phyloP scores from a whole-genome alignment of 2,113 vertebrate species.

The Dipodomys spectabilis region DNA sequence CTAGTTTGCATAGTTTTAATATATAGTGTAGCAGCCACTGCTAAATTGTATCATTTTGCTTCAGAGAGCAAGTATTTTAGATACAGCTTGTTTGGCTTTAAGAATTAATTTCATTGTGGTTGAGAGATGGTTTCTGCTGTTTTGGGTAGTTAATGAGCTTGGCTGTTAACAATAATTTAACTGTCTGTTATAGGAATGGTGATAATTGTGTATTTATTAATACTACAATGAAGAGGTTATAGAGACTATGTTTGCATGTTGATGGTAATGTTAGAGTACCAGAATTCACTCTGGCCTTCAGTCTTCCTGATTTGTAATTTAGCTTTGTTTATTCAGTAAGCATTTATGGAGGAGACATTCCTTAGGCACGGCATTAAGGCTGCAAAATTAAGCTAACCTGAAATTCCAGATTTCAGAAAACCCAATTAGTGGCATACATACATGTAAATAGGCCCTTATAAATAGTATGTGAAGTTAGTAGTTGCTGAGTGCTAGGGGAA shows the following conservation, averaged over 20 bases:
- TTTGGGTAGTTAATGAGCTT: slow-evolving; percentile 6
- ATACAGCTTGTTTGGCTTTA: slow-evolving; percentile 34
- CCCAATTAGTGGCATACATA: slow-evolving; percentile 1
- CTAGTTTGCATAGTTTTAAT: background rate
- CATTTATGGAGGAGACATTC: slow-evolving; percentile 5
- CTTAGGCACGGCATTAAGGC: background rate
- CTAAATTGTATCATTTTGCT: slow-evolving; percentile 64
- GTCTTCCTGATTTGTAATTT: background rate
- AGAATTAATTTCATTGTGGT: slow-evolving; percentile 26
- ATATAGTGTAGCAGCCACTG: slow-evolving; percentile 56
- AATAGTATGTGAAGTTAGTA: background rate
- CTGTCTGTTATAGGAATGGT: background rate
- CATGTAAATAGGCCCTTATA: background rate
- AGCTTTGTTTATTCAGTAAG: slow-evolving; percentile 20
- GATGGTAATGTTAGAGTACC: background rate
- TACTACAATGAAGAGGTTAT: background rate
- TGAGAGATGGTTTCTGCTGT: slow-evolving; percentile 1
- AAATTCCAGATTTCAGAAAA: slow-evolving; percentile 44
- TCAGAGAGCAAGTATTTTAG: slow-evolving; percentile 17
- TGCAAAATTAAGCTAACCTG: slow-evolving; percentile 32
- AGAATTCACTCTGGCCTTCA: slow-evolving; percentile 30
- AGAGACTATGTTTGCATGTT: background rate
- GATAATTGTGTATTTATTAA: slow-evolving; percentile 46
- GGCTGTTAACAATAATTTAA: background rate
- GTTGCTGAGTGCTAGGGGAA: background rate